phyloP scores from a whole-genome alignment of 2,888 invertebrate species.

The Zygaena filipendulae region DNA sequence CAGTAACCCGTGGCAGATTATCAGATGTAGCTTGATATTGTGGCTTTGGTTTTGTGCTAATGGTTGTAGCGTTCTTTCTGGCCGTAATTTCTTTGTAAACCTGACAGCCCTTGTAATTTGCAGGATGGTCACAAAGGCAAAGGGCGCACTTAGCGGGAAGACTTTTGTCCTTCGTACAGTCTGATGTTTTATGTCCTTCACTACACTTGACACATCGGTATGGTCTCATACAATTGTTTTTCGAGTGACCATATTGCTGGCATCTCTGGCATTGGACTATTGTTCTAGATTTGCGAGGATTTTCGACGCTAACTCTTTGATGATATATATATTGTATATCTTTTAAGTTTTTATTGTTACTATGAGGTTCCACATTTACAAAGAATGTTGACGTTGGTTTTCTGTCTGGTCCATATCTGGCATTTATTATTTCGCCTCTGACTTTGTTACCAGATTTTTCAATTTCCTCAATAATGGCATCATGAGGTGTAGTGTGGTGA shows the following conservation, averaged over 20 bases:
- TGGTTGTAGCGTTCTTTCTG: conserved; percentile 3
- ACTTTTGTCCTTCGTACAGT: conserved; percentile 5
- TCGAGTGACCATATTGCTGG: conserved; percentile 15
- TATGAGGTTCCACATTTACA: conserved; percentile 12
- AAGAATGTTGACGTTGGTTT: conserved; percentile 19
- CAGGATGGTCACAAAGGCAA: conserved; percentile 13
- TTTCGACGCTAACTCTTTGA: conserved; percentile 3
- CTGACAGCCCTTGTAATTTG: conserved; percentile 14
- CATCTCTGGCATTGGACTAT: conserved; percentile 8
- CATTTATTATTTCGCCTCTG: conserved; percentile 14
- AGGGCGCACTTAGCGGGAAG: conserved; percentile 11
- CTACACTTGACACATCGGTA: no score
- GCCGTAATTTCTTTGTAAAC: conserved; percentile 12
- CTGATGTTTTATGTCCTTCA: conserved; percentile 10
- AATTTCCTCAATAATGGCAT: conserved; percentile 6
- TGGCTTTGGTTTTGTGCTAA: background rate
- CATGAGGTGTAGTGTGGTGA: conserved; percentile 7
- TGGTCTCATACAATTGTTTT: no score
- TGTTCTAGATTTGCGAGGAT: conserved; percentile 7
- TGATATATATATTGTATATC: conserved; percentile 6
- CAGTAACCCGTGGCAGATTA: background rate
- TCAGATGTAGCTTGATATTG: background rate
- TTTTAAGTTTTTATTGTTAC: conserved; percentile 15
- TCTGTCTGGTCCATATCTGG: conserved; percentile 15
- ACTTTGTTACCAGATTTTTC: no score